Percentiles rank a stretch among this genome's conserved stretches.
Conservation (phyloP, 2,888 invertebrate genomes). For the Cryptocephalus primarius region DNA sequence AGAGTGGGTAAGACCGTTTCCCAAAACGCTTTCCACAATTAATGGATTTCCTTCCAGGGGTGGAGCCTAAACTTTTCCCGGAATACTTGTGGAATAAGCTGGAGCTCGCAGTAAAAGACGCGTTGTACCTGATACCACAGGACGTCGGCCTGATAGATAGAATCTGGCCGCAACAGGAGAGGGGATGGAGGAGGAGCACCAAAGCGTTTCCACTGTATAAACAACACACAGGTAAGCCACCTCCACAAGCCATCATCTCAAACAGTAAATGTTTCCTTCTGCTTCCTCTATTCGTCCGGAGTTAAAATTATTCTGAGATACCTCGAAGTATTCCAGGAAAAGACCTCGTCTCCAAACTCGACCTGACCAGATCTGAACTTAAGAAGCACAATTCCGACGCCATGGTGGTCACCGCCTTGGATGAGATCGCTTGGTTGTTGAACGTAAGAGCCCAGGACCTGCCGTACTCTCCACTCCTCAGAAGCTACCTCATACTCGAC, state of each 20-base stretch:
- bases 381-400: conserved; percentile 55
- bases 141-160: conserved; percentile 62
- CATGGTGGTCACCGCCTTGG: conserved; percentile 73
- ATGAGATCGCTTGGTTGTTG: conserved; percentile 80
- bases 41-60: conserved; percentile 37
- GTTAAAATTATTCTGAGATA: conserved; percentile 3
- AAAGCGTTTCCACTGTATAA: conserved; percentile 38
- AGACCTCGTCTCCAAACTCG: conserved; percentile 67
- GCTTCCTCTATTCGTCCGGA: background rate
- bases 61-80: conserved; percentile 62
- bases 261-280: background rate
- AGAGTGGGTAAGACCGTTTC: conserved; percentile 36
- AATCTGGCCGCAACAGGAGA: conserved; percentile 49
- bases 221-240: conserved; percentile 41
- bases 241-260: background rate
- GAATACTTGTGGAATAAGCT: conserved; percentile 56
- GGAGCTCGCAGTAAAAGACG: conserved; percentile 42
- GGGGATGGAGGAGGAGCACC: conserved; percentile 33
- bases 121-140: conserved; percentile 41
- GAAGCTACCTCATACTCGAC: conserved; percentile 63
- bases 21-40: background rate
- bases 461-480: conserved; percentile 68
- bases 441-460: conserved; percentile 82
- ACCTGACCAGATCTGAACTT: conserved; percentile 53
- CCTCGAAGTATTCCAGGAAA: conserved; percentile 38